A percentile compares a stretch with the other conserved stretches of the same genome.
These are phyloP conservation scores for Lynx canadensis DNA, from an alignment of 2,113 vertebrate species.

Conservation along the genomic window DNA sequence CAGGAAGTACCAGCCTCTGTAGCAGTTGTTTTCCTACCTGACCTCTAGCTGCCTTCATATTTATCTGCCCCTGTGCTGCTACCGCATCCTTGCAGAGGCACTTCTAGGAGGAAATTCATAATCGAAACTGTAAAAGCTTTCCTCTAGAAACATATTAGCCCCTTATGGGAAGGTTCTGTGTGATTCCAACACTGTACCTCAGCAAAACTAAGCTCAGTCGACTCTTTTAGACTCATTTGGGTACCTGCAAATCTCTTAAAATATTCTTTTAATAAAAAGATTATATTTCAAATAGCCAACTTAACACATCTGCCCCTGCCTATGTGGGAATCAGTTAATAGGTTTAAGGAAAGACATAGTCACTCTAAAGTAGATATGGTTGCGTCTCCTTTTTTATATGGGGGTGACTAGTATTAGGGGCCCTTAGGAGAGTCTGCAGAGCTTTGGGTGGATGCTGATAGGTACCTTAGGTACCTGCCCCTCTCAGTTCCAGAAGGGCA, in stretches of 20 bases:
- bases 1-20: neutral
- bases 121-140: neutral
- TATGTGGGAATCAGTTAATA: neutral
- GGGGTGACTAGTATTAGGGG: neutral
- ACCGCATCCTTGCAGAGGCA: neutral
- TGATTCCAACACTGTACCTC: neutral
- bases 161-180: neutral
- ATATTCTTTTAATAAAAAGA: conserved; percentile 27
- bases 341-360: neutral
- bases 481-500: neutral
- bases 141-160: neutral
- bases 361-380: conserved; percentile 10
- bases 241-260: neutral
- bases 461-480: neutral
- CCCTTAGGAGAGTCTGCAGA: neutral
- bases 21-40: neutral
- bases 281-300: conserved; percentile 11
- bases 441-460: neutral
- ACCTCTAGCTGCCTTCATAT: neutral
- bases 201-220: neutral
- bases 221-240: neutral
- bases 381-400: neutral
- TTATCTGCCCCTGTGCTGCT: neutral
- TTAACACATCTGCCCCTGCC: neutral
- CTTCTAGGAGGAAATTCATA: neutral